A percentile compares a stretch with the other conserved stretches of the same genome.
These are phyloP conservation scores for Arothron firmamentum DNA, from an alignment of 2,113 vertebrate genomes.

Conservation along the genomic window DNA sequence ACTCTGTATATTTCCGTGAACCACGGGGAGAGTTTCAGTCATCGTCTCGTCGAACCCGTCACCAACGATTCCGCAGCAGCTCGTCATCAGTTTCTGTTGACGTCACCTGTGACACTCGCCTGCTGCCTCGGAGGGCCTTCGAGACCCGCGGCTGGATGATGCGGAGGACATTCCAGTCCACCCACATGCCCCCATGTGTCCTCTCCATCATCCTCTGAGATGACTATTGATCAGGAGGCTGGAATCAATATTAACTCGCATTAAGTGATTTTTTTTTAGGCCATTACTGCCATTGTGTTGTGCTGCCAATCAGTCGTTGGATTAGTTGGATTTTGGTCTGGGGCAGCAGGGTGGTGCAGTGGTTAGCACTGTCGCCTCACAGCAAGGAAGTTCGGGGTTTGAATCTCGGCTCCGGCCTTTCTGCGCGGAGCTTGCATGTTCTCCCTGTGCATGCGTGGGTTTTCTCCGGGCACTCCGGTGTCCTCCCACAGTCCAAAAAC, in stretches of 20 bases:
- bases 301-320: background rate
- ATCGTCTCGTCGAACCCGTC: conserved; percentile 29
- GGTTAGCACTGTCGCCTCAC: too few species aligned
- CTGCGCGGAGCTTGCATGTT: too few species aligned
- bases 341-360: too few species aligned
- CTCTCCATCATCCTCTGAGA: conserved; percentile 15
- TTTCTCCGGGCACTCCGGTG: too few species aligned
- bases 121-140: background rate
- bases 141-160: background rate
- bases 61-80: background rate
- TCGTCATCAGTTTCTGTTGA: background rate
- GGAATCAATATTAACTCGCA: conserved; percentile 18
- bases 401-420: too few species aligned
- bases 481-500: too few species aligned
- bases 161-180: conserved; percentile 6
- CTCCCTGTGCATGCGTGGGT: too few species aligned
- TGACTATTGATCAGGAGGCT: conserved; percentile 25
- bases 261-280: conserved; percentile 21
- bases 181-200: background rate
- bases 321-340: background rate
- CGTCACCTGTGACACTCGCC: background rate
- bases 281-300: background rate
- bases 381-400: too few species aligned
- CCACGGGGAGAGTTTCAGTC: conserved; percentile 38
- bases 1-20: conserved; percentile 42